These are phyloP conservation scores for Watsonalla cultraria DNA, from an alignment of 2,888 invertebrate species.

Conservation along the genomic window DNA sequence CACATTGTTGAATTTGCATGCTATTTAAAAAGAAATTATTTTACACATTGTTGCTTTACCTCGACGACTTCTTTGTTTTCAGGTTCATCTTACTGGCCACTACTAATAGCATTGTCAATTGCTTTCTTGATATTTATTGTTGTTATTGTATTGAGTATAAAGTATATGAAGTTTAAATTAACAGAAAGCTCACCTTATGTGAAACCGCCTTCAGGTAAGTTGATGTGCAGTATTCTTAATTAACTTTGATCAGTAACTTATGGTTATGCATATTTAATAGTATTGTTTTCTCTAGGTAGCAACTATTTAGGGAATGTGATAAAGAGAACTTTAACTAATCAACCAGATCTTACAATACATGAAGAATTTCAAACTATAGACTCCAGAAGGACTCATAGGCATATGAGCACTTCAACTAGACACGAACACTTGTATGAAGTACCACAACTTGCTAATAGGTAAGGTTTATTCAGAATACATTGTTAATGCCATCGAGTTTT, in stretches of 20 bases:
- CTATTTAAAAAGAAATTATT: no score
- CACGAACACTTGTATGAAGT: conserved; percentile 94
- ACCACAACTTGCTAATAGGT: conserved; percentile 81
- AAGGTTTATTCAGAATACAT: conserved; percentile 6
- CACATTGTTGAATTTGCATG: no score
- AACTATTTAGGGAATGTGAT: conserved; percentile 91
- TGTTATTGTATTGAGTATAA: conserved; percentile 61
- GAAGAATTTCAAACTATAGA: conserved; percentile 88
- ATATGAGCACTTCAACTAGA: conserved; percentile 80
- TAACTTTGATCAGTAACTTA: background rate
- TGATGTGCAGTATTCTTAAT: background rate
- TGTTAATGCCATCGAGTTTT: background rate
- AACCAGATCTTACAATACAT: conserved; percentile 88
- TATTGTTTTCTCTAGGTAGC: conserved; percentile 39
- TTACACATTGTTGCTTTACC: background rate
- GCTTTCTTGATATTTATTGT: conserved; percentile 67
- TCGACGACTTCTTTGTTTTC: conserved; percentile 17
- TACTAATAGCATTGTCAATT: conserved; percentile 60
- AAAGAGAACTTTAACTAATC: conserved; percentile 88
- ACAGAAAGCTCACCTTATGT: conserved; percentile 62
- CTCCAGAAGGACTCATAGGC: conserved; percentile 72
- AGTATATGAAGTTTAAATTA: conserved; percentile 68
- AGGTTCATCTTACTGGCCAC: conserved; percentile 68
- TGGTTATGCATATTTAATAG: background rate
- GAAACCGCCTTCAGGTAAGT: conserved; percentile 66